Conservation (phyloP, 1,140 invertebrate genomes). For the Zaprionus inermis region DNA sequence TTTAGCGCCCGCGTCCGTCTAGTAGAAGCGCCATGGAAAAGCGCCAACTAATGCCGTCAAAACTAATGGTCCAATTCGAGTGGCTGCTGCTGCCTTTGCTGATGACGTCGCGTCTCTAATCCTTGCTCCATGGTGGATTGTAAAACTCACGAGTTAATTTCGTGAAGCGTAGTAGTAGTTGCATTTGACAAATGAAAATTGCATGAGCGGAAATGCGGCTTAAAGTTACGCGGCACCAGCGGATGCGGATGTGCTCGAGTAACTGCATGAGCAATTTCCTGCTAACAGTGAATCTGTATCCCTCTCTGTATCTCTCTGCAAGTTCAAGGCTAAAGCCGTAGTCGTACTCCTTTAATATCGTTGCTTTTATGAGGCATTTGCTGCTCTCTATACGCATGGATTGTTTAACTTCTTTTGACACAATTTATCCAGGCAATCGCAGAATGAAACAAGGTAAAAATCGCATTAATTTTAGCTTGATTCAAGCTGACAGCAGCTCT, state of each 20-base stretch:
- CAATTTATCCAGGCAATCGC: conserved; percentile 46
- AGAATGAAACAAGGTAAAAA: conserved; percentile 16
- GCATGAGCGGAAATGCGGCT: conserved; percentile 80
- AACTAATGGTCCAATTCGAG: conserved; percentile 83
- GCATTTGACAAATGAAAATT: conserved; percentile 83
- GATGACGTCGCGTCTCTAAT: conserved; percentile 45
- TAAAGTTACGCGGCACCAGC: conserved; percentile 62
- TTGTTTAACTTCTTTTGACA: conserved; percentile 38
- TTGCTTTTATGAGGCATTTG: conserved; percentile 31
- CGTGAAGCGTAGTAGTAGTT: conserved; percentile 20
- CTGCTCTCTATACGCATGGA: neutral
- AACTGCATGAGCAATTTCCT: conserved; percentile 55
- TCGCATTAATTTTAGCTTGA: conserved; percentile 32
- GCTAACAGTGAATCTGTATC: conserved; percentile 20
- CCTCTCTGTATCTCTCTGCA: neutral
- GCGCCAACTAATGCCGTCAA: conserved; percentile 81
- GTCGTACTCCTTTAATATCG: conserved; percentile 39
- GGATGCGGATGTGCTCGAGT: conserved; percentile 47
- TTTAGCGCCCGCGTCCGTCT: conserved; percentile 32
- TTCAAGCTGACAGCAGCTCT: conserved; percentile 17
- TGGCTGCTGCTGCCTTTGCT: conserved; percentile 50
- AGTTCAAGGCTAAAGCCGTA: conserved; percentile 56
- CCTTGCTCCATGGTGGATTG: conserved; percentile 60
- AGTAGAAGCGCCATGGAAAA: conserved; percentile 31
- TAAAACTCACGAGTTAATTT: conserved; percentile 80